Evolutionary conservation across 2,113 vertebrate genomes (phyloP).

Genomic region (Candoia aspera): DNA sequence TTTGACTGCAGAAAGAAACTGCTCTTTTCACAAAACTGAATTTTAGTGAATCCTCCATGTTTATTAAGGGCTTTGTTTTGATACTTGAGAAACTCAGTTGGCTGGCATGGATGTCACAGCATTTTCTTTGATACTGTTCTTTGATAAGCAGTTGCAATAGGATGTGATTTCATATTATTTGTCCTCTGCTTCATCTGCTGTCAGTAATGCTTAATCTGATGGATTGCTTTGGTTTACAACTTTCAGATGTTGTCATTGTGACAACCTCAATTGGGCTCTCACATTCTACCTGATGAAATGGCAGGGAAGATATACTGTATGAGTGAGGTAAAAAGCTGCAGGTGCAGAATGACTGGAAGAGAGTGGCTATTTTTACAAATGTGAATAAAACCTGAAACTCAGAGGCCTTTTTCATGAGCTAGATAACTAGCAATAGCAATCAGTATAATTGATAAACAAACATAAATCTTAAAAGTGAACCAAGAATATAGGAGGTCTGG

Average conservation of each 20-base stretch:
- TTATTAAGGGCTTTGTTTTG: neutral
- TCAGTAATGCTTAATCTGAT: neutral
- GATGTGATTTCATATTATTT: neutral
- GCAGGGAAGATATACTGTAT: neutral
- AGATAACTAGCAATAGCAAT: neutral
- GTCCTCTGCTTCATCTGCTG: neutral
- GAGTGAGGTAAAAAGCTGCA: neutral
- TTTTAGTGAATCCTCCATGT: no score
- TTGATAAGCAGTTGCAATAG: neutral
- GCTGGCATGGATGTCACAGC: neutral
- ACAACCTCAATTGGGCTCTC: neutral
- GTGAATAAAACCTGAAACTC: neutral
- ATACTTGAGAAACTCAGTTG: neutral
- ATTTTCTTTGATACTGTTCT: neutral
- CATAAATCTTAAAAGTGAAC: neutral
- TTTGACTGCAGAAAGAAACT: neutral
- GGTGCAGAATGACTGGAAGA: neutral
- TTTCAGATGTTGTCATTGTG: neutral
- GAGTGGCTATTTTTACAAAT: neutral
- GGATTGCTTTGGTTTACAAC: neutral
- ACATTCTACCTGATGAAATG: neutral
- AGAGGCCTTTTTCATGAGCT: neutral
- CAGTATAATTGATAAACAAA: neutral
- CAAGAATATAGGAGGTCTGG: neutral
- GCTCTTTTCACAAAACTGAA: neutral